Percentiles rank a stretch among this genome's conserved stretches.
Evolutionary conservation across 2,888 invertebrate species (phyloP).

Genomic region (Plebejus argus): DNA sequence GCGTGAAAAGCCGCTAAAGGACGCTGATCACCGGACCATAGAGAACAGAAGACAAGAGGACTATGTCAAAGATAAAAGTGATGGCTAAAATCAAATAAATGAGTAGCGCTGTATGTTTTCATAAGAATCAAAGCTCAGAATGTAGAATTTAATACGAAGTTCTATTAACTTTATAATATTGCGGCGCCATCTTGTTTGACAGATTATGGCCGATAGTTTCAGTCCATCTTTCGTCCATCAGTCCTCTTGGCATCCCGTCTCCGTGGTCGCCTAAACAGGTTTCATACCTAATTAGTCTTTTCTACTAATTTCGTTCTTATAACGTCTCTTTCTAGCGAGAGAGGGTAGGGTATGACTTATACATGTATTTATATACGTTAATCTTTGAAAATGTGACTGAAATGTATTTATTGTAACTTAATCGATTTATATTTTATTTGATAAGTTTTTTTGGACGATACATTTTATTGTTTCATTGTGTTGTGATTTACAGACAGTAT

Average conservation of each 20-base stretch:
- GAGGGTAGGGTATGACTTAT: constrained; percentile 24
- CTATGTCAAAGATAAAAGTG: background rate
- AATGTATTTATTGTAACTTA: constrained; percentile 30
- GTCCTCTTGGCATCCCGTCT: background rate
- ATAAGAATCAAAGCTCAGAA: background rate
- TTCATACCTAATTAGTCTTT: constrained; percentile 27
- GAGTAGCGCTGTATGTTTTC: background rate
- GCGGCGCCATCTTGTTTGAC: background rate
- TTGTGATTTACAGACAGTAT: constrained; percentile 12
- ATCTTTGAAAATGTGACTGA: constrained; percentile 29
- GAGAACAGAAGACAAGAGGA: background rate
- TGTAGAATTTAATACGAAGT: background rate
- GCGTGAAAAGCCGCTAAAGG: background rate
- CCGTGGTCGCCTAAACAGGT: constrained; percentile 16
- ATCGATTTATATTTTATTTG: constrained; percentile 22
- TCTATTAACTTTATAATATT: background rate
- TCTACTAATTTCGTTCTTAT: constrained; percentile 24
- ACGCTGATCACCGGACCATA: background rate
- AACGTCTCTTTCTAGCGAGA: constrained; percentile 25
- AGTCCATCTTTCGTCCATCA: too few species aligned
- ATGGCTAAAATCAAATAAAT: background rate
- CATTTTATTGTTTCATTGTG: constrained; percentile 11
- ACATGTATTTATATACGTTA: constrained; percentile 29
- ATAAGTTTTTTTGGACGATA: constrained; percentile 18
- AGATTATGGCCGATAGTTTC: background rate